Conservation (phyloP, 2,797 vertebrate genomes). For the Leptodactylus fallax region DNA sequence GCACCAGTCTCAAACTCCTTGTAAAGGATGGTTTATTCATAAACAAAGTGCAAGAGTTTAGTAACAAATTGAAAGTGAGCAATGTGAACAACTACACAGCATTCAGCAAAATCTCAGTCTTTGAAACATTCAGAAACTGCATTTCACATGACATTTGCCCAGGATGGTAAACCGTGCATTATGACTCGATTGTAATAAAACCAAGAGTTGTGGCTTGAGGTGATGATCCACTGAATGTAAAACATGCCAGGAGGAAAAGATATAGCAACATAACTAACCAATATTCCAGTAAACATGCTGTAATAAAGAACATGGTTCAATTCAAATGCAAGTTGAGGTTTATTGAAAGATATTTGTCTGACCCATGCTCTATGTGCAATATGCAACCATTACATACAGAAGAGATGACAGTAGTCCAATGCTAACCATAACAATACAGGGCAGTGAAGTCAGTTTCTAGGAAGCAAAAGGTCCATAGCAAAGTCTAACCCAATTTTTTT, state of each 20-base stretch:
- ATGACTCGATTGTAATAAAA: not conserved
- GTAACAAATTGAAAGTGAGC: constrained; percentile 29
- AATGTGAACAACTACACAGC: not conserved
- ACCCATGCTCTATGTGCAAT: constrained; percentile 15
- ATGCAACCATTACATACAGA: constrained; percentile 17
- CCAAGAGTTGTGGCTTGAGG: not conserved
- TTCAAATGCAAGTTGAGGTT: not conserved
- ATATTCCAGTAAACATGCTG: constrained; percentile 22
- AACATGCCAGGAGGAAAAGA: constrained; percentile 15
- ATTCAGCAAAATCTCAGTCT: not conserved
- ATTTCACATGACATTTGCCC: not conserved
- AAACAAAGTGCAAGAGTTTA: constrained; percentile 52
- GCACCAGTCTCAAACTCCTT: not conserved
- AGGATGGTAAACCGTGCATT: constrained; percentile 18
- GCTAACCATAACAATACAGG: constrained; percentile 3
- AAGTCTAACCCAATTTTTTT: constrained; percentile 17
- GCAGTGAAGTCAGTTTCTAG: not conserved
- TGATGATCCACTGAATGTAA: not conserved
- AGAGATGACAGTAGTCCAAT: not conserved
- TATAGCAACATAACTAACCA: not conserved
- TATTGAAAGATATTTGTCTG: not conserved
- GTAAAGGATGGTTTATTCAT: constrained; percentile 35
- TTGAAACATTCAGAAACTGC: not conserved
- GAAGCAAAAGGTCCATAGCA: constrained; percentile 39
- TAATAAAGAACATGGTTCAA: not conserved